Base-by-base conservation (phyloP, 2,797 vertebrate genomes). In the Bradypodion ventrale region DNA sequence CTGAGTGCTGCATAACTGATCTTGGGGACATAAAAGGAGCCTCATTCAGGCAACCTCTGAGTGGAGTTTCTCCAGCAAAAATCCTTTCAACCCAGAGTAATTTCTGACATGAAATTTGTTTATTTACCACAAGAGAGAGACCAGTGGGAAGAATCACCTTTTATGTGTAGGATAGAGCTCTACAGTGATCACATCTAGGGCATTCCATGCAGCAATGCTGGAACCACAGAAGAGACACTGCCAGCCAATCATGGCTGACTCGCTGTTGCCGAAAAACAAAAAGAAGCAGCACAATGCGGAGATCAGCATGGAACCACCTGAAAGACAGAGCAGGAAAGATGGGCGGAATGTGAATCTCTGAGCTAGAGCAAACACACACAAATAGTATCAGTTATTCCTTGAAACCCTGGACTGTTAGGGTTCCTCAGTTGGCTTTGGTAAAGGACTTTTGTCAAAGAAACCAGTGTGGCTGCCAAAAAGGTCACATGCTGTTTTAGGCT, bases 161-260 rank as follows among this genome's bases (percentile, higher is more conserved):
- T 99, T 99, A 79, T 97, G 95, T 0, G 98, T 97, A 42, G 98
- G 98, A 82, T 98, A 99, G 25, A 99, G 97, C 87, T 99, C 99
- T 88, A 99, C 98, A 0, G 98, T 99, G 93, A 99, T 97, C 81
- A 99, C 98, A 2, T 99, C 96, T 62, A 99, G 94, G 23, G 98
- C 98, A 0, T 99, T 99, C 98, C 99, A 99, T 76, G 98, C 98
- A 0, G 98, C 98, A 2, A 98, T 98, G 69, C 97, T 97, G 90
- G 96, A 94, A 1, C 97, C 98, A 0, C 97, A 99, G 93, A 99
- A 99, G 73, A 99, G 96, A 94, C 99, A 99, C 94, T 99, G 98
- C 97, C 97, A 98, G 83, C 97, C 97, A 1, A 99, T 98, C 91
- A 99, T 98, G 0, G 97, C 97, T 0, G 97, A 98, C 91, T 98